Evolutionary conservation across 2,113 vertebrate species (phyloP).

Genomic region (Apus apus): DNA sequence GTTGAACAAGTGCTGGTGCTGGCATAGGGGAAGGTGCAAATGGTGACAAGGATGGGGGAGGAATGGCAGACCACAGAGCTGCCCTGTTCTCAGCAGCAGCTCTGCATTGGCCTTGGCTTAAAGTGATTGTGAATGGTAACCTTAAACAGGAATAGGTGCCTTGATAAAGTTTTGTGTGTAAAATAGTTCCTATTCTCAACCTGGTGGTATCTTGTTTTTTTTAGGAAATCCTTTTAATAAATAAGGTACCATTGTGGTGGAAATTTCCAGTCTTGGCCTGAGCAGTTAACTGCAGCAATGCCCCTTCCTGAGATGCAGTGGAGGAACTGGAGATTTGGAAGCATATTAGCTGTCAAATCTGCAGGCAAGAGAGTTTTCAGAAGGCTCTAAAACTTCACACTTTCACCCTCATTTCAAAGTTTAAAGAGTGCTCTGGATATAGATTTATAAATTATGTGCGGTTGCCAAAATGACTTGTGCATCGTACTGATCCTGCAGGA

Average conservation of each 20-base stretch:
- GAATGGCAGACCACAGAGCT: neutral
- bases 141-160: neutral
- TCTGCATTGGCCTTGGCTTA: fast-evolving
- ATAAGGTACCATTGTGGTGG: neutral
- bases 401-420: neutral
- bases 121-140: neutral
- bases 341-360: neutral
- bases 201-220: neutral
- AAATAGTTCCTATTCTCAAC: neutral
- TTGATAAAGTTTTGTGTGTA: neutral
- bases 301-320: neutral
- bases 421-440: neutral
- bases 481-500: neutral
- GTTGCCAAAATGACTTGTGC: neutral
- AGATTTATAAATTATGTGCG: neutral
- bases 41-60: neutral
- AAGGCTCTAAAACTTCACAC: neutral
- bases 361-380: neutral
- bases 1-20: neutral
- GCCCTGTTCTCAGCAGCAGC: neutral
- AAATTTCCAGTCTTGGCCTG: neutral
- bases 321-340: neutral
- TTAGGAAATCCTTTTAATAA: neutral
- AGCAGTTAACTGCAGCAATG: neutral
- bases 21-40: neutral